Base-by-base conservation (phyloP, 2,113 vertebrate genomes). In the Australoheros scitulus region DNA sequence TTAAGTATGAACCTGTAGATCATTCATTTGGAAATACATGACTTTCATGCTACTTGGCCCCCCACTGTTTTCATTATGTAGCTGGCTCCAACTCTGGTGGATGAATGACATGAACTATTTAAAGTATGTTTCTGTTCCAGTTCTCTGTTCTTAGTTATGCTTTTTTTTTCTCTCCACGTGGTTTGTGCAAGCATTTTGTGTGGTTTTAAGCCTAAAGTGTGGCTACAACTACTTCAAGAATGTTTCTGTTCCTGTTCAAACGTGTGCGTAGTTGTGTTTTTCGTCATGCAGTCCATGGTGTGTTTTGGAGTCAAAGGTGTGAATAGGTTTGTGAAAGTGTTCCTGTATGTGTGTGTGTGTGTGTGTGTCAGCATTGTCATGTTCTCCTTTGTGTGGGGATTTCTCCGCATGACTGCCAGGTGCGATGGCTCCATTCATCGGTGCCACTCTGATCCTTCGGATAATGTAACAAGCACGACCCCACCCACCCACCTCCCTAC, bases 351-450 rank as follows among this genome's bases (percentile, higher is more conserved):
- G 17, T 68, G 38, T 47, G 0, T 70, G 43, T 3, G 65, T 76
- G 75, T 75, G 61, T 72, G 43, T 82, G 75, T 38, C 20, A 38
- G 50, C 55, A 52, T 76, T 14, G n/a, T 77, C 24, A 6, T 64
- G 61, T 79, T 47, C 52, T 61, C 43, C 52, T 91, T 82, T 85
- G 85, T 83, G 29, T 74, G 63, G 52, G 84, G 78, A 86, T 83
- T 87, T 82, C 70, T 86, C 65, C 38, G 83, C 76, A 61, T 85
- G 76, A 70, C 86, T 90, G 77, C 76, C 88, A 91, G 84, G 83
- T 89, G 86, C 87, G 80, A 87, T 74, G 91, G 80, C 70, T 88
- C 83, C 78, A 80, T 93, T 93, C 87, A 92, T 65, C 10, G 15
- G 24, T 47, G 80, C 87, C 80, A 81, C 70, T 81, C 84, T 86